Conservation (phyloP, 2,888 invertebrate species). For the Drosophila tripunctata region DNA sequence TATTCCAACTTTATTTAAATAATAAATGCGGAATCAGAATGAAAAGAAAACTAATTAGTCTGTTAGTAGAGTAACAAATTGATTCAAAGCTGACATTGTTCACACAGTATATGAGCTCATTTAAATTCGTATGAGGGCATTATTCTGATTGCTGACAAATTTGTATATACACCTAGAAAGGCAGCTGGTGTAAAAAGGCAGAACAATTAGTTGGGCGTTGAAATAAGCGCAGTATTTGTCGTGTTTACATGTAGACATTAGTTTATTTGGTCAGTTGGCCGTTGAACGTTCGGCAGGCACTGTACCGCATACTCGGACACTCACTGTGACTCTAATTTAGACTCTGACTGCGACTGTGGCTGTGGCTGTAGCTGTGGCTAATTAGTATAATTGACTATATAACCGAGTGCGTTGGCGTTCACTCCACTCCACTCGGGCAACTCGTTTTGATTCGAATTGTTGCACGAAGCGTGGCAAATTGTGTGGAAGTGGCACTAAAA, state of each 20-base stretch:
- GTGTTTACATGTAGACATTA: slow-evolving; percentile 66
- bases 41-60: no score
- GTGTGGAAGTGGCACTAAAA: slow-evolving; percentile 80
- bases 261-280: slow-evolving; percentile 58
- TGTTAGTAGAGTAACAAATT: background rate
- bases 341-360: background rate
- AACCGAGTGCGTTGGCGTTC: slow-evolving; percentile 50
- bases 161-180: slow-evolving; percentile 9
- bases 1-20: slow-evolving; percentile 16
- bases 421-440: slow-evolving; percentile 17
- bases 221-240: slow-evolving; percentile 29
- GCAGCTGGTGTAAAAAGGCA: background rate
- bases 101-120: slow-evolving; percentile 1
- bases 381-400: slow-evolving; percentile 81
- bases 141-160: slow-evolving; percentile 40
- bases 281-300: slow-evolving; percentile 50
- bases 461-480: slow-evolving; percentile 79
- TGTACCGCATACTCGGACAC: slow-evolving; percentile 15
- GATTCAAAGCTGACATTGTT: background rate
- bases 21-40: slow-evolving; percentile 8
- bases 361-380: slow-evolving; percentile 47
- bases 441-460: slow-evolving; percentile 72
- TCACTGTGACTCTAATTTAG: background rate
- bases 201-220: slow-evolving; percentile 27
- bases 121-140: slow-evolving; percentile 2